phyloP scores from a whole-genome alignment of 1,140 invertebrate species.

The Prorops nasuta region DNA sequence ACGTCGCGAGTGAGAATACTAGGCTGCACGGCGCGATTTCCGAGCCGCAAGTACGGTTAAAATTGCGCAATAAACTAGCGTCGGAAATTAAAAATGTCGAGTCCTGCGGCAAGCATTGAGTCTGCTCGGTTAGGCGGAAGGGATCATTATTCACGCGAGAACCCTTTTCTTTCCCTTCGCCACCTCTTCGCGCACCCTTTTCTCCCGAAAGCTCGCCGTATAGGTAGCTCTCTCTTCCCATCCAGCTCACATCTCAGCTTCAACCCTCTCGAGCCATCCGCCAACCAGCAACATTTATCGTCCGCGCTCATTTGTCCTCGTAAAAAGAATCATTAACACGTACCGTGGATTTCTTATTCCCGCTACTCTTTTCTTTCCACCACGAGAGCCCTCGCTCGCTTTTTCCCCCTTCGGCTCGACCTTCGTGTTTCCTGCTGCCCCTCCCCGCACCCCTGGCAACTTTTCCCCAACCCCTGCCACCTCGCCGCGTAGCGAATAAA shows the following conservation, averaged over 20 bases:
- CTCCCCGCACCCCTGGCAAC: background rate
- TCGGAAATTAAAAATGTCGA: constrained; percentile 17
- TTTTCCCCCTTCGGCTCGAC: background rate
- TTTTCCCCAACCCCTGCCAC: background rate
- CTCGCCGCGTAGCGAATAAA: background rate
- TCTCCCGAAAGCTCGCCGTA: no score
- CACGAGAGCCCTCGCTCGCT: background rate
- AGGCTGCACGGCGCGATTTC: no score
- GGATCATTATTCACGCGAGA: constrained; percentile 26
- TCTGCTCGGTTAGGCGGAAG: background rate
- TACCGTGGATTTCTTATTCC: constrained; percentile 24
- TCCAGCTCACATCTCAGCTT: no score
- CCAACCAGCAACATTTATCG: constrained; percentile 17
- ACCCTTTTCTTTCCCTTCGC: background rate
- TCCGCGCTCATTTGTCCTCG: constrained; percentile 25
- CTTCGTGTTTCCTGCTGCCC: background rate
- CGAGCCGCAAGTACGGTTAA: no score
- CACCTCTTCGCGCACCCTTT: background rate
- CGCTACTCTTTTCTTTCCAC: background rate
- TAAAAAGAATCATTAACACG: constrained; percentile 36
- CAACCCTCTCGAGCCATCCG: background rate
- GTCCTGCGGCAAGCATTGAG: background rate
- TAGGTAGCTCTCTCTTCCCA: no score
- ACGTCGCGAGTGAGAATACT: no score
- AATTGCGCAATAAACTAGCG: background rate